Base-by-base conservation (phyloP, 2,113 vertebrate species). In the Hydrochoerus hydrochaeris region DNA sequence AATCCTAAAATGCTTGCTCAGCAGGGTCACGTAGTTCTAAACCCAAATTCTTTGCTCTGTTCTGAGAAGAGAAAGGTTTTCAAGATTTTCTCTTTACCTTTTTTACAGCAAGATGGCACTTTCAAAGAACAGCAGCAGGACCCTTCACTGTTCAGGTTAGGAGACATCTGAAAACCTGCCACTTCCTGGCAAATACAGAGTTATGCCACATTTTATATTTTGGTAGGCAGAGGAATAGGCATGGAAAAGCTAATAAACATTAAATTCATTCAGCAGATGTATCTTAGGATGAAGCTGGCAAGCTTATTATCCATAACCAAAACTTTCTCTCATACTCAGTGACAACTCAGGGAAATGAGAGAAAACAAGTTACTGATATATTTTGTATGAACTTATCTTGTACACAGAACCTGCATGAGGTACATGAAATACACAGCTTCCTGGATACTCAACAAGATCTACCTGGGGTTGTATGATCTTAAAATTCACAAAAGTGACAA, bases 401-500 rank as follows among this genome's bases (percentile, higher is more conserved):
- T 80, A 84, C 82, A 57, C 2, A 90, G 62, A 91, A 69, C 28
- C 26, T 63, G 19, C 12, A 71, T 49, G 49, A 85, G 35, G 41
- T 75, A 84, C 22, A 73, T 26, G 17, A 88, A 75, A 30, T 38
- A 78, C 35, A 35, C 2, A 58, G 54, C 52, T 83, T 94, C 86
- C 1, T 71, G 0, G 35, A 44, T 8, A 38, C 85, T 73, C 73
- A 52, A 88, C 6, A 86, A 35, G 17, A 44, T 69, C 83, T 65
- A 81, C 11, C 52, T 44, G 49, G 41, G 57, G 6, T 6, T 54
- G 41, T 63, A 2, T n/a, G 75, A 54, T 63, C 52, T 77, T 85
- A 62, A 92, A 94, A 85, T 91, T 88, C 71, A 75, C 71, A 75
- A 44, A 44, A 49, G 26, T 54, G 54, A 91, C n/a, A 71, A 60